Conservation (phyloP, 2,113 vertebrate species). For the Anolis carolinensis region DNA sequence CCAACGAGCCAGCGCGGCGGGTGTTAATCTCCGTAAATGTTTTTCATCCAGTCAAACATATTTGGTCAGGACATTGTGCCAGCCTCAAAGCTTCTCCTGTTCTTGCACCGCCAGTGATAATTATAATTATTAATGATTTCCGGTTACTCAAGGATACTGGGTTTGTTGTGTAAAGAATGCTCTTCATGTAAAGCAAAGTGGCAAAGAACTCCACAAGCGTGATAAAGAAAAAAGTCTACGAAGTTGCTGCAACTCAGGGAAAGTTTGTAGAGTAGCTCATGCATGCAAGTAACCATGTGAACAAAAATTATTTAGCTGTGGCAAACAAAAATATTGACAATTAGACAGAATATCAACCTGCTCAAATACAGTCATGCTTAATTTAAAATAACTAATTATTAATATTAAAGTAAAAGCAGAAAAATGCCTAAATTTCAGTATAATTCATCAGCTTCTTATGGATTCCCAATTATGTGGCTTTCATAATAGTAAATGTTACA, state of each 20-base stretch:
- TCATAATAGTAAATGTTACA: not conserved
- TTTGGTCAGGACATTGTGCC: conserved; percentile 24
- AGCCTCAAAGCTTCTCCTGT: conserved; percentile 21
- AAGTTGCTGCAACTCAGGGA: not conserved
- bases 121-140: conserved; percentile 52
- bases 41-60: conserved; percentile 36
- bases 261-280: not conserved
- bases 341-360: not conserved
- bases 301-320: not conserved
- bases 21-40: conserved; percentile 48
- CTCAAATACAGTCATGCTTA: not conserved
- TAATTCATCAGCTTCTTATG: not conserved
- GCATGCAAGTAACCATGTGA: not conserved
- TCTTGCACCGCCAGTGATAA: conserved; percentile 23
- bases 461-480: not conserved
- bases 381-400: not conserved
- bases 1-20: conserved; percentile 42
- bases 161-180: conserved; percentile 34
- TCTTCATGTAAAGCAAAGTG: conserved; percentile 16
- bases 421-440: not conserved
- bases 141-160: conserved; percentile 38
- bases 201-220: not conserved
- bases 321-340: not conserved
- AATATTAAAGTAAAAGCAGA: not conserved
- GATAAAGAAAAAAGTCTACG: not conserved